Percentiles rank a stretch among this genome's conserved stretches.
phyloP scores from a whole-genome alignment of 92 coral and sea anemone genomes.

The Siderastrea radians region DNA sequence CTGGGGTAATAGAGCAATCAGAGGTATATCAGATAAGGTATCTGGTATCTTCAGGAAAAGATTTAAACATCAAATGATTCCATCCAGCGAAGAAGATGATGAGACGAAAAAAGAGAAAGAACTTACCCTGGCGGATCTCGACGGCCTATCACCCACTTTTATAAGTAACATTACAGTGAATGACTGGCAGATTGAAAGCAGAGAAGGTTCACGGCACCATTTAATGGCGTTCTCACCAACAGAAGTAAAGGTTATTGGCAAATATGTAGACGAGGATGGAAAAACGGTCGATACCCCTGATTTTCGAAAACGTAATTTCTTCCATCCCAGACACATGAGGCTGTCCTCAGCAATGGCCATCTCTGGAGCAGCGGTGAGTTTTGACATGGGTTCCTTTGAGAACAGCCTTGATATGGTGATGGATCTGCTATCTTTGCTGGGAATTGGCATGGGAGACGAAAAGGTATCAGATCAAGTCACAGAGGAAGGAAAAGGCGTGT shows the following conservation, averaged over 20 bases:
- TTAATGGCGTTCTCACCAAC: conserved; percentile 10
- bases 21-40: neutral
- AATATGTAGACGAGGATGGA: neutral
- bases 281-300: neutral
- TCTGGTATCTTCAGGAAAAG: neutral
- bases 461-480: conserved; percentile 27
- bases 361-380: conserved; percentile 63
- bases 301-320: neutral
- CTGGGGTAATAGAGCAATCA: neutral
- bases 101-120: neutral
- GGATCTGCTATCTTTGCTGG: conserved; percentile 50
- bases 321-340: conserved; percentile 45
- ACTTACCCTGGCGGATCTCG: neutral
- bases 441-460: conserved; percentile 65
- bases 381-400: conserved; percentile 63
- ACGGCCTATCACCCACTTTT: conserved; percentile 7
- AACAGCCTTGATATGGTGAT: conserved; percentile 18
- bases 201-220: neutral
- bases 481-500: neutral
- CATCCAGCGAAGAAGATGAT: neutral
- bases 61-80: neutral
- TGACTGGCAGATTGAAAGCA: conserved; percentile 46
- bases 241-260: conserved; percentile 12
- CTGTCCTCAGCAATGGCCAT: conserved; percentile 59
- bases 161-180: conserved; percentile 66